Conservation (phyloP, 2,888 invertebrate species). For the Lutraria lutraria region DNA sequence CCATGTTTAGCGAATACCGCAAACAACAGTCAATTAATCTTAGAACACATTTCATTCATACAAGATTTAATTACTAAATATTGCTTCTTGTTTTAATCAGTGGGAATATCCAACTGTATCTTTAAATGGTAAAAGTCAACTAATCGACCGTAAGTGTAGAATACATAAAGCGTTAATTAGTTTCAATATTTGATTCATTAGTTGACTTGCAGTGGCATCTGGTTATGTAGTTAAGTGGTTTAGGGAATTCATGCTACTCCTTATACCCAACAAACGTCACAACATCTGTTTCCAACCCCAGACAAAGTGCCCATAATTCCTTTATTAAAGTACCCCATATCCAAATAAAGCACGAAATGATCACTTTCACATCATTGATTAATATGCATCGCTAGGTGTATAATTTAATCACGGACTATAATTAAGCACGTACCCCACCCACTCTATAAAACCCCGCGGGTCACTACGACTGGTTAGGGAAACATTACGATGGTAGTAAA, state of each 20-base stretch:
- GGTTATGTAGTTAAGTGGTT: not conserved
- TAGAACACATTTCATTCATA: not conserved
- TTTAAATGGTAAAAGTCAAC: not conserved
- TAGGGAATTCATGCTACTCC: not conserved
- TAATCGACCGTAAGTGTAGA: too few species aligned
- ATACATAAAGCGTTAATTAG: too few species aligned
- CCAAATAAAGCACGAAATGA: not conserved
- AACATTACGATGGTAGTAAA: constrained; percentile 7
- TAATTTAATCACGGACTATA: constrained; percentile 27
- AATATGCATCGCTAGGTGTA: constrained; percentile 1
- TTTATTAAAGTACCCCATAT: not conserved
- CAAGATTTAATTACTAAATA: not conserved
- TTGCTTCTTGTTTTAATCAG: not conserved
- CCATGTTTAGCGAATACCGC: too few species aligned
- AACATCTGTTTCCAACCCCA: constrained; percentile 21
- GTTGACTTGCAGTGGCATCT: not conserved
- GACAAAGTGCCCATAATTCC: not conserved
- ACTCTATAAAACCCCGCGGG: constrained; percentile 28
- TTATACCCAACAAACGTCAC: not conserved
- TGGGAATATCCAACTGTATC: not conserved
- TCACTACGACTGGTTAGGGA: not conserved
- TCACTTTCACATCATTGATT: not conserved
- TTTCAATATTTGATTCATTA: too few species aligned
- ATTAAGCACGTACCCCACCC: constrained; percentile 40
- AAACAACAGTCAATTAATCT: too few species aligned